Evolutionary conservation across 2,113 vertebrate genomes (phyloP), one percentile per base, ranked within the genome.

Genomic region (Strix uralensis): DNA sequence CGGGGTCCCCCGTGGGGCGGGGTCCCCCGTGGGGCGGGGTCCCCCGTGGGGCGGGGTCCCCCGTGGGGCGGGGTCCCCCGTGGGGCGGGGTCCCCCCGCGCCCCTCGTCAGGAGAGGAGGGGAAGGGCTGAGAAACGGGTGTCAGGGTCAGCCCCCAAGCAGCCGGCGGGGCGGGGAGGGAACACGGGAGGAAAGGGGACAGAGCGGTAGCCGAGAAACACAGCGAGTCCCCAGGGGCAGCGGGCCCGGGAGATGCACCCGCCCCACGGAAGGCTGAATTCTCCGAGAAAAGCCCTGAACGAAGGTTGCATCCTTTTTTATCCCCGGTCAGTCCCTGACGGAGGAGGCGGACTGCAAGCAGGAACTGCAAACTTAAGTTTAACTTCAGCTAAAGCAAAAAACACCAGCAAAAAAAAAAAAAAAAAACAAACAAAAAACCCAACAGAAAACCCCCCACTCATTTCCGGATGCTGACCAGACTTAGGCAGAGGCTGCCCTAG

Each of bases 241-340:
- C 15, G 11, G 9, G 32, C n/a, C 2, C 49, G 16, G 23, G 5
- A 21, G 6, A 15, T 3, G 1, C 18, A 12, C 13, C 25, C 4
- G 3, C 17, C 9, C 18, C 19, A 9, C 19, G 25, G 18, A 59
- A 63, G 38, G 38, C 27, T 15, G 26, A 44, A 5, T 25, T 38
- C 47, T 18, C 36, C 3, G 15, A 54, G 42, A 34, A 69, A 74
- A 90, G 15, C 10, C 32, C 10, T 10, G 20, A 17, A 25, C 1
- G 3, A 10, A 67, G 51, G 65, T 7, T 18, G 29, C 55, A 69
- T 36, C 15, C 17, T 65, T 8, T 51, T 26, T 46, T 19, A 46
- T 15, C 3, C 1, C 20, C 5, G 1, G 59, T 27, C 40, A 20
- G 51, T 17, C 32, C 42, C 30, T 19, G 38, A 62, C 63, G 49